These are phyloP conservation scores for Pocillopora grandis DNA, from an alignment of 92 coral and sea anemone species.

Conservation along the genomic window DNA sequence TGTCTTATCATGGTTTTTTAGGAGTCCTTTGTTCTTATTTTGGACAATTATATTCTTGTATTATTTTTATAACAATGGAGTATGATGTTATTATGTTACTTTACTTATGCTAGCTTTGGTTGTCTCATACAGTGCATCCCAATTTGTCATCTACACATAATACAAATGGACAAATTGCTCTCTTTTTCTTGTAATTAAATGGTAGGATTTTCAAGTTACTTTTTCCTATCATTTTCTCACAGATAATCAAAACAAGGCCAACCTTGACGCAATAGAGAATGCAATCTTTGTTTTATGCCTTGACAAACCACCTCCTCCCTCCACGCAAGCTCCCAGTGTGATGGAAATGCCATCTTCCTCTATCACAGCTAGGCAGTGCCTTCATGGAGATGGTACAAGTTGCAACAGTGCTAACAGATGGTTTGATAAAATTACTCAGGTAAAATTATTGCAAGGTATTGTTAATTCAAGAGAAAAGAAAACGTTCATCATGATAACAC, in stretches of 20 bases:
- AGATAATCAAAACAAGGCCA: conserved; percentile 83
- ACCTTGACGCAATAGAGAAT: conserved; percentile 78
- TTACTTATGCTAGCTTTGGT: too few species aligned
- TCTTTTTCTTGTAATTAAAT: neutral
- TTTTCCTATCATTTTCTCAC: neutral
- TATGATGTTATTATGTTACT: too few species aligned
- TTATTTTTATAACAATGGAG: too few species aligned
- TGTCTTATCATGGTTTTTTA: too few species aligned
- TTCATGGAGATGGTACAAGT: conserved; percentile 94
- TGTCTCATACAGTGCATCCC: neutral
- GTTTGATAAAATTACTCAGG: conserved; percentile 94
- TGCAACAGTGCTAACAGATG: conserved; percentile 94
- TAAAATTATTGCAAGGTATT: conserved; percentile 3
- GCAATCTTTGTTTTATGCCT: conserved; percentile 84
- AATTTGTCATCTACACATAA: too few species aligned
- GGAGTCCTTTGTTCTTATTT: too few species aligned
- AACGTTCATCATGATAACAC: neutral
- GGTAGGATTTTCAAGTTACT: neutral
- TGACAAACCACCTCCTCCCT: conserved; percentile 80
- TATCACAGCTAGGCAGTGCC: conserved; percentile 74
- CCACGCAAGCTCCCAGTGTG: conserved; percentile 81
- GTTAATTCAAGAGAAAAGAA: too few species aligned
- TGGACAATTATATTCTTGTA: too few species aligned
- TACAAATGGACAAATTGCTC: too few species aligned
- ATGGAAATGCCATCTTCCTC: conserved; percentile 86